Base-by-base conservation (phyloP, 2,888 invertebrate genomes). In the Apamea epomidion region DNA sequence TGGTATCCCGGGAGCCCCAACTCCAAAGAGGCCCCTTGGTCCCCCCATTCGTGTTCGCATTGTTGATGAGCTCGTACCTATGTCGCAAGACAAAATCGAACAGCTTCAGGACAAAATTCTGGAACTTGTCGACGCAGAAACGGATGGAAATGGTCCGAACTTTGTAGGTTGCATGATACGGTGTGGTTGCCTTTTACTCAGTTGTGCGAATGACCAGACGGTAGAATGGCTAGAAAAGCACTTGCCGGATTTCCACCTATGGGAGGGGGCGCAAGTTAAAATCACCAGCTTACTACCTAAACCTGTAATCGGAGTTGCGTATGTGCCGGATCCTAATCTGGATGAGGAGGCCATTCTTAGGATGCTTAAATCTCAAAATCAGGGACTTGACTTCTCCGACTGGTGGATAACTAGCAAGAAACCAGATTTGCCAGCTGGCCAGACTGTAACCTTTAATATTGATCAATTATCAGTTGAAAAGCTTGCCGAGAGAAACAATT, bases 71-170 rank as follows among this genome's bases (percentile, higher is more conserved):
- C 10, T 32, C 14, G 83, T 32, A 48, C 1, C 4, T 16, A 45
- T 86, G 76, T 48, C 73, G 45, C 7, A 45, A 45, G 83, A 86
- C 37, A 29, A 83, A 70, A 64, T 71, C 4, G 78, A 78, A 29
- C 60, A 7, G 29, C 51, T 86, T 64, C 32, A 78, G 45, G 78
- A 83, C 58, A 78, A 76, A 68, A 68, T 86, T n/a, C n/a, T 80
- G 8, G 80, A 86, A 48, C 51, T 83, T 32, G 42, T 86, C 5
- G 83, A 83, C 18, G 69, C 73, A 60, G 86, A 83, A 64, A 70
- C 32, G 2, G 74, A 86, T 14, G 86, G 51, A 21, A 69, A 80
- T 32, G 48, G 67, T 2, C 80, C 83, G 29, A 62, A 21, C n/a
- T 74, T 86, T 65, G 60, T 64, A 8, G 67, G 76, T 10, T 78